phyloP scores from a whole-genome alignment of 2,888 invertebrate species.

The Gymnoscelis rufifasciata region DNA sequence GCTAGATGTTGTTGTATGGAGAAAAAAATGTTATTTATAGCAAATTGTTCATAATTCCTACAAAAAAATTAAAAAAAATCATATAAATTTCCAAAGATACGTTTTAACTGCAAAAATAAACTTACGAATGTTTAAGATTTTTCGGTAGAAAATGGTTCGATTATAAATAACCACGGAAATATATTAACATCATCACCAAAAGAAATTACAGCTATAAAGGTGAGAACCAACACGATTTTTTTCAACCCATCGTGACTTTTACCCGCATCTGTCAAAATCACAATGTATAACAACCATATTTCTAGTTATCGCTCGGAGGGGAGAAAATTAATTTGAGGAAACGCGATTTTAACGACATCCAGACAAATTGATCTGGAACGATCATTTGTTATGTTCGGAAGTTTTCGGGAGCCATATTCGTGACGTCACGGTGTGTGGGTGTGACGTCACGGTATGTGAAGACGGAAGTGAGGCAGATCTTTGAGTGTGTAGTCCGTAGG shows the following conservation, averaged over 20 bases:
- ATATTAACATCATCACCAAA: background rate
- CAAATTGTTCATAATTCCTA: no score
- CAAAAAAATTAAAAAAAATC: no score
- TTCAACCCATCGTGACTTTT: slow-evolving; percentile 23
- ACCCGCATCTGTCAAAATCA: slow-evolving; percentile 53
- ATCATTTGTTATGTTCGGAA: slow-evolving; percentile 64
- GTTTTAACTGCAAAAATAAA: no score
- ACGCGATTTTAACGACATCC: slow-evolving; percentile 68
- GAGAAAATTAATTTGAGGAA: slow-evolving; percentile 71
- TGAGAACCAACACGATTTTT: slow-evolving; percentile 5
- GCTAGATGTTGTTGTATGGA: no score
- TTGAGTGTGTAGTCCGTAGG: slow-evolving; percentile 7
- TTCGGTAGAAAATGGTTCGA: no score
- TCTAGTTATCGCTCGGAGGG: slow-evolving; percentile 48
- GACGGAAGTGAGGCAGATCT: slow-evolving; percentile 6
- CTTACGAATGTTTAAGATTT: no score
- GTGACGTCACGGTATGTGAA: slow-evolving; percentile 13
- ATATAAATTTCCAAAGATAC: no score
- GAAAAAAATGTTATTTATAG: no score
- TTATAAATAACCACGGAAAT: background rate
- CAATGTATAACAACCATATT: slow-evolving; percentile 54
- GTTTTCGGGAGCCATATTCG: slow-evolving; percentile 31
- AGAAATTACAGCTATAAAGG: background rate
- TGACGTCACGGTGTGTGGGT: slow-evolving; percentile 17
- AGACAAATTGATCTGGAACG: slow-evolving; percentile 67